Conservation (phyloP, 2,113 vertebrate genomes). For the Lota lota region DNA sequence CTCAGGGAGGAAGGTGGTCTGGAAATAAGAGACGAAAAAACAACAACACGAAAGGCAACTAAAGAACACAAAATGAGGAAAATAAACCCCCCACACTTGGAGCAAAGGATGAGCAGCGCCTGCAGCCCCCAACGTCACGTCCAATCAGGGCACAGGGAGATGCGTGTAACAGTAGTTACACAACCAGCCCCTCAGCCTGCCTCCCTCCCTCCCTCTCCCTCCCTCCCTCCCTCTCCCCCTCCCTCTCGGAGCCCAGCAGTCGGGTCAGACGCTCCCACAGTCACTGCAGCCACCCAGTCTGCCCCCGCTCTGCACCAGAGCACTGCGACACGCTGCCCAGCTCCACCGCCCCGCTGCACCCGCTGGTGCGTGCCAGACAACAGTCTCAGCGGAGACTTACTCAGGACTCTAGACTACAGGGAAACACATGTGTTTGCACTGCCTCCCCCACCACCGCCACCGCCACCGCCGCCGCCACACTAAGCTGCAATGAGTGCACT, state of each 20-base stretch:
- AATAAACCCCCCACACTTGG: not conserved
- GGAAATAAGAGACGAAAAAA: not conserved
- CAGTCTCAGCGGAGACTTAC: conserved; percentile 15
- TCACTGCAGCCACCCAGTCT: conserved; percentile 31
- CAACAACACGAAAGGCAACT: not conserved
- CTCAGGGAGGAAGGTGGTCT: not conserved
- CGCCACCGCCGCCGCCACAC: too few relatives aligned
- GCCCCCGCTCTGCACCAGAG: conserved; percentile 37
- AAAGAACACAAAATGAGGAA: conserved; percentile 14
- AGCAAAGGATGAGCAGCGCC: not conserved
- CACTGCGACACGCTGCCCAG: conserved; percentile 39
- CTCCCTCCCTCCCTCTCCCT: conserved; percentile 4
- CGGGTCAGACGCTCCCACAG: conserved; percentile 42
- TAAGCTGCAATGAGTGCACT: not conserved
- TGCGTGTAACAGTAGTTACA: conserved; percentile 45
- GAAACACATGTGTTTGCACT: too few relatives aligned
- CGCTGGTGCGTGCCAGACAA: conserved; percentile 1
- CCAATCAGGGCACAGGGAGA: too few relatives aligned
- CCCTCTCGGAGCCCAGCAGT: conserved; percentile 41
- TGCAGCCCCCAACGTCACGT: too few relatives aligned
- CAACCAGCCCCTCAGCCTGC: conserved; percentile 12
- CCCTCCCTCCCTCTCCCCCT: conserved; percentile 15
- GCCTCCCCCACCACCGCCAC: too few relatives aligned
- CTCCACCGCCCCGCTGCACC: conserved; percentile 1
- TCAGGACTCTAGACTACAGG: not conserved